phyloP scores from a whole-genome alignment of 1,140 invertebrate species.

The Dreissena polymorpha region DNA sequence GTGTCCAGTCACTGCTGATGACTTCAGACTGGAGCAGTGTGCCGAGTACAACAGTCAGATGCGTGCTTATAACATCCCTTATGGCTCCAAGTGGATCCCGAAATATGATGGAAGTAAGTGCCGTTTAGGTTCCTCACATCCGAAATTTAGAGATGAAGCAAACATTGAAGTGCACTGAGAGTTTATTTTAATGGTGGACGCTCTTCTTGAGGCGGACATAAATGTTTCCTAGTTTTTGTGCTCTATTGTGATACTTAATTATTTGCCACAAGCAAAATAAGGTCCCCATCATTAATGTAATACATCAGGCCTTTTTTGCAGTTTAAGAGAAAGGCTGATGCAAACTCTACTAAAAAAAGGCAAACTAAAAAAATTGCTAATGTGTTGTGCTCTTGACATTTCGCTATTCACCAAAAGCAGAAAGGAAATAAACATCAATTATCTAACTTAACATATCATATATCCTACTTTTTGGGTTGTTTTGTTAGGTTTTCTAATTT shows the following conservation, averaged over 20 bases:
- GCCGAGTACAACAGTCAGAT: conserved; percentile 87
- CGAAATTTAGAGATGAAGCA: background rate
- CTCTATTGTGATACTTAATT: background rate
- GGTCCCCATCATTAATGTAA: background rate
- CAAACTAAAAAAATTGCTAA: conserved; percentile 74
- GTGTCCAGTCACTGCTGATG: conserved; percentile 85
- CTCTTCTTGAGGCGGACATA: background rate
- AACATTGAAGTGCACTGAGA: background rate
- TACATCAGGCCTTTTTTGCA: conserved; percentile 40
- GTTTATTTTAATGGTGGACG: background rate
- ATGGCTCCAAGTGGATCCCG: conserved; percentile 90
- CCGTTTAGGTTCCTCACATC: background rate
- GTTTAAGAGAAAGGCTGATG: conserved; percentile 83
- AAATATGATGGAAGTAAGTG: conserved; percentile 88
- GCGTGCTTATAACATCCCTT: conserved; percentile 85
- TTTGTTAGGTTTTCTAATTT: too few relatives aligned
- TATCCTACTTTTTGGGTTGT: background rate
- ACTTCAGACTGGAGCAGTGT: conserved; percentile 91
- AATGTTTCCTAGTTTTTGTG: background rate
- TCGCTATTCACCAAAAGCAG: background rate
- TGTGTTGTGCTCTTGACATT: background rate
- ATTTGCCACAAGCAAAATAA: background rate
- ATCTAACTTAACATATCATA: background rate
- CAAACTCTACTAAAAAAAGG: too few relatives aligned
- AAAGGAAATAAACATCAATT: background rate